A percentile compares a stretch with the other conserved stretches of the same genome.
Conservation (phyloP, 2,888 invertebrate species). For the Lissonota sp. region DNA sequence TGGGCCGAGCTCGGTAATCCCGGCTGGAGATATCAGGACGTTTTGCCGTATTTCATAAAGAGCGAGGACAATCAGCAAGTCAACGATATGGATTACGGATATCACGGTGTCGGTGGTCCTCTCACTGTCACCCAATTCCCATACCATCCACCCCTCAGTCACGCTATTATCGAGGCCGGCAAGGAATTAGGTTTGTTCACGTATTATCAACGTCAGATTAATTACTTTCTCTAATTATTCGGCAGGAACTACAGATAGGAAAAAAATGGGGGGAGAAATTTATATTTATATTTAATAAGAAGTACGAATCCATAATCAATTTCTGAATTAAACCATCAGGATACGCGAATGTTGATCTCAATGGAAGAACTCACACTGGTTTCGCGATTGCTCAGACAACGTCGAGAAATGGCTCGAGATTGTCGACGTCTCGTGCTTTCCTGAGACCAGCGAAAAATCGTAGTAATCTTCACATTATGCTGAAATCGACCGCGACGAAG, state of each 20-base stretch:
- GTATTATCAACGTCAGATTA: neutral
- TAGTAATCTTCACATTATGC: slow-evolving; percentile 92
- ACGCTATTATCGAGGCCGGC: slow-evolving; percentile 91
- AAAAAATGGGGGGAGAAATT: no score
- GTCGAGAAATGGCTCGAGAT: slow-evolving; percentile 92
- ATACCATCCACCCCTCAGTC: slow-evolving; percentile 93
- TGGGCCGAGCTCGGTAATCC: slow-evolving; percentile 95
- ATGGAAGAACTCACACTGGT: slow-evolving; percentile 92
- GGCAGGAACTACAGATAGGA: no score
- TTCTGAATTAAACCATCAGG: slow-evolving; percentile 83
- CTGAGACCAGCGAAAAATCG: slow-evolving; percentile 91
- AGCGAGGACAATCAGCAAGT: slow-evolving; percentile 92
- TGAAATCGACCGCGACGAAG: slow-evolving; percentile 92
- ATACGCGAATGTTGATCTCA: slow-evolving; percentile 91
- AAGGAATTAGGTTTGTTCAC: slow-evolving; percentile 88
- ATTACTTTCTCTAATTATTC: neutral
- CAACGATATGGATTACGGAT: slow-evolving; percentile 90
- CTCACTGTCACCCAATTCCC: slow-evolving; percentile 93
- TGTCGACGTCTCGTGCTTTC: slow-evolving; percentile 93
- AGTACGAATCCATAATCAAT: slow-evolving; percentile 5
- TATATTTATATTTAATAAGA: neutral
- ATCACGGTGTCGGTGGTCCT: slow-evolving; percentile 91
- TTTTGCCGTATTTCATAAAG: slow-evolving; percentile 95
- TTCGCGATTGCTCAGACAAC: slow-evolving; percentile 96
- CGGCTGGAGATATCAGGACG: slow-evolving; percentile 95